Evolutionary conservation across 2,888 invertebrate species (phyloP), one percentile per base, ranked within the genome.

Genomic region (Polyploca ridens): DNA sequence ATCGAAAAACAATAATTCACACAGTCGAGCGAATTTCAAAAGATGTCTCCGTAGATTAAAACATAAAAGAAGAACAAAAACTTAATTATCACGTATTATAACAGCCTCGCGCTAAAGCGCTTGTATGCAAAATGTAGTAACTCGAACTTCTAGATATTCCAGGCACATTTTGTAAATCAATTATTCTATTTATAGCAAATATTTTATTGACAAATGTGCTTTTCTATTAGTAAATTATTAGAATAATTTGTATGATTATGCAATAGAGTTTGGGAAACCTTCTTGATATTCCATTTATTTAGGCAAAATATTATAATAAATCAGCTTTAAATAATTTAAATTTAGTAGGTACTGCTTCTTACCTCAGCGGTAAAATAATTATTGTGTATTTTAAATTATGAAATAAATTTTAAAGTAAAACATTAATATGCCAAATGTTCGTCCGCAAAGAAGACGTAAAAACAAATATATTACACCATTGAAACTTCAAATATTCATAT

Each of bases 11-110:
- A 46, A 49, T 49, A 49, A 49, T 49, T 16, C 49, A 16, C 70
- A 72, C 60, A 35, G 16, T 16, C 16, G 19, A 19, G 54, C 54
- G 6, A 54, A 54, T 19, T 38, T 60, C 14, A 14, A 58, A 63
- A 84, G 82, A 85, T 88, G 88, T 88, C 88, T 81, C 85, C 83
- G 75, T 60, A 68, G 75, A 82, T 84, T 84, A 76, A 79, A 84
- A 68, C 70, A 65, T 75, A 82, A 79, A 84, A 75, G 71, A 78
- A 60, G 64, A 84, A 79, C 77, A 86, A 82, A 83, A 86, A 77
- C 80, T 82, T 88, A 88, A 88, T 88, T 87, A 88, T 86, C 83
- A 84, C 81, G 81, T 87, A 83, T 82, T 85, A 83, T 83, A 80
- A 81, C 81, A 78, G 77, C 76, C 77, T 79, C 79, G 78, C 78